Evolutionary conservation across 2,888 invertebrate genomes (phyloP).

Genomic region (Ectobius pallidus): DNA sequence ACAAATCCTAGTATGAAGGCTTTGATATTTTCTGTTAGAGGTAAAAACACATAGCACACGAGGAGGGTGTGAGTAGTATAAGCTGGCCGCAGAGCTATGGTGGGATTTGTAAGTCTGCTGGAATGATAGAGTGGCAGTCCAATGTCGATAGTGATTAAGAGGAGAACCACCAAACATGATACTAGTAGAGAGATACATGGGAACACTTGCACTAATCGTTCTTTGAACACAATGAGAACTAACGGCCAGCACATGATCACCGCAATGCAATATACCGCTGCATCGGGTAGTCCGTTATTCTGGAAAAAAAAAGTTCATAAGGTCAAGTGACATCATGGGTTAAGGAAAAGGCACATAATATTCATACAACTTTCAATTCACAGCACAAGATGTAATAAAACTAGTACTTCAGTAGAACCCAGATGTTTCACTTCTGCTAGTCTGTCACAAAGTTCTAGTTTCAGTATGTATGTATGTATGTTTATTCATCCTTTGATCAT

Average conservation of each 20-base stretch:
- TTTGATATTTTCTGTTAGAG: conserved; percentile 74
- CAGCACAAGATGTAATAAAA: no score
- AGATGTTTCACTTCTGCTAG: no score
- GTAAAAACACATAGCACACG: conserved; percentile 83
- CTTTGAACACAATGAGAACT: conserved; percentile 57
- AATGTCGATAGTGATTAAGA: conserved; percentile 66
- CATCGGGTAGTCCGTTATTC: conserved; percentile 55
- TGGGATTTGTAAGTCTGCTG: background rate
- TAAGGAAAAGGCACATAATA: no score
- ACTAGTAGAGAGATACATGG: conserved; percentile 54
- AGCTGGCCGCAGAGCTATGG: conserved; percentile 62
- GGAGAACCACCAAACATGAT: conserved; percentile 56
- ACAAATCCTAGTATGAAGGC: conserved; percentile 72
- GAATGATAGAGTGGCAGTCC: conserved; percentile 69
- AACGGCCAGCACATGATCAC: conserved; percentile 56
- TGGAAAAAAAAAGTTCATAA: conserved; percentile 41
- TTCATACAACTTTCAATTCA: no score
- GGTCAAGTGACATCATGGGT: no score
- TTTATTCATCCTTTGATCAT: no score
- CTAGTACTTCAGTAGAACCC: no score
- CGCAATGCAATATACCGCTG: conserved; percentile 56
- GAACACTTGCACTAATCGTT: conserved; percentile 54
- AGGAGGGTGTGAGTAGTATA: conserved; percentile 76
- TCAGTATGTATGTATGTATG: no score
- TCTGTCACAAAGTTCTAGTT: no score